phyloP scores from a whole-genome alignment of 2,113 vertebrate species.

The Actenoides lindsayi region DNA sequence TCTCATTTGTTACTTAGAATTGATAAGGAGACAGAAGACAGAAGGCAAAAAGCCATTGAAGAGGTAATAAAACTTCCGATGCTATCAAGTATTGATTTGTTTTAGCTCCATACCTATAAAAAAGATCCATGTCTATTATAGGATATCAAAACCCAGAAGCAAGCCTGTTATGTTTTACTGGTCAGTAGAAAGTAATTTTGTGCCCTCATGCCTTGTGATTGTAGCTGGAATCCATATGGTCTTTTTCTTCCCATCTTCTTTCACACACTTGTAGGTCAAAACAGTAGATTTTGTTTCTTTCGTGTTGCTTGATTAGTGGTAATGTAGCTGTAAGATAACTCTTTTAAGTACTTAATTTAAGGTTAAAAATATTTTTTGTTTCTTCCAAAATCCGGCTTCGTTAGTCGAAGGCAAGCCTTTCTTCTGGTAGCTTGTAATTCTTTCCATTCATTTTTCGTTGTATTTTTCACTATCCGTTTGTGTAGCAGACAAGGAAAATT shows the following conservation, averaged over 20 bases:
- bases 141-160: background rate
- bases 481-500: background rate
- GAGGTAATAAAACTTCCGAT: constrained; percentile 80
- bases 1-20: constrained; percentile 77
- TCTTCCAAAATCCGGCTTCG: background rate
- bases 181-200: background rate
- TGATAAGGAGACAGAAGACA: constrained; percentile 93
- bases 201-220: background rate
- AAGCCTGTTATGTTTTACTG: background rate
- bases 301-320: background rate
- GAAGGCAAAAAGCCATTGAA: constrained; percentile 94
- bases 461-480: background rate
- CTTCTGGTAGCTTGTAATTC: background rate
- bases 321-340: background rate
- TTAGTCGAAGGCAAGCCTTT: background rate
- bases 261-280: background rate
- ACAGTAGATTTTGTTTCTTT: background rate
- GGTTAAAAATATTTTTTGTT: background rate
- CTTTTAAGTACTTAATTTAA: background rate
- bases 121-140: fast-evolving
- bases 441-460: background rate
- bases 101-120: background rate
- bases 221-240: background rate
- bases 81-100: background rate
- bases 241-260: background rate